These are phyloP conservation scores for Leptopilina boulardi DNA, from an alignment of 1,140 invertebrate genomes.

Conservation along the genomic window DNA sequence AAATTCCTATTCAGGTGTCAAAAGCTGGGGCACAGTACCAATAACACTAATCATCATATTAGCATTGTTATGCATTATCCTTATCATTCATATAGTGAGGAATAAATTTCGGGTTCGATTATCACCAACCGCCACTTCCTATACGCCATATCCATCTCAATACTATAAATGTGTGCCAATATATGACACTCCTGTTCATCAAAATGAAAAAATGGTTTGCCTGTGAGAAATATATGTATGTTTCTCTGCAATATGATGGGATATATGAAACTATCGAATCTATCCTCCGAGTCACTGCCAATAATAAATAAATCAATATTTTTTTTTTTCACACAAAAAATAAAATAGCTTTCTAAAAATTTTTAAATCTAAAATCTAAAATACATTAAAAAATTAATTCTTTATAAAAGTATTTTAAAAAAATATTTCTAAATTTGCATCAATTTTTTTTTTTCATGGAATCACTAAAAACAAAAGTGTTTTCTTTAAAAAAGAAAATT, in stretches of 20 bases:
- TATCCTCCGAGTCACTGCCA: background rate
- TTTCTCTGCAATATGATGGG: no score
- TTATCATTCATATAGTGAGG: constrained; percentile 67
- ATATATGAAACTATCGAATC: background rate
- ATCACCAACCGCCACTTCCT: constrained; percentile 61
- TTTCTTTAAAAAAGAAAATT: no score
- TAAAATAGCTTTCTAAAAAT: no score
- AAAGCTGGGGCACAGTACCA: constrained; percentile 67
- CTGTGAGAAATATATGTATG: constrained; percentile 62
- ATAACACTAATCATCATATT: constrained; percentile 67
- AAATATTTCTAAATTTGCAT: no score
- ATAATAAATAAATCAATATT: background rate
- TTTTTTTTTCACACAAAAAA: background rate
- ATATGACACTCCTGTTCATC: constrained; percentile 67
- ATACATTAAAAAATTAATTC: no score
- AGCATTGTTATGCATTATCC: constrained; percentile 60
- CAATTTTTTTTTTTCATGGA: no score
- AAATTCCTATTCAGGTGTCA: constrained; percentile 34
- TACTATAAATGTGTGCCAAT: constrained; percentile 73
- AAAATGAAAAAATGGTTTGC: constrained; percentile 67
- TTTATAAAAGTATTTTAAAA: no score
- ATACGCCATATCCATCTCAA: constrained; percentile 66
- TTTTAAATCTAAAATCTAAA: no score
- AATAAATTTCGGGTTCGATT: constrained; percentile 66
- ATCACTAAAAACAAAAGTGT: no score